Evolutionary conservation across 2,888 invertebrate genomes (phyloP).

Genomic region (Rhagophthalmus giganteus): DNA sequence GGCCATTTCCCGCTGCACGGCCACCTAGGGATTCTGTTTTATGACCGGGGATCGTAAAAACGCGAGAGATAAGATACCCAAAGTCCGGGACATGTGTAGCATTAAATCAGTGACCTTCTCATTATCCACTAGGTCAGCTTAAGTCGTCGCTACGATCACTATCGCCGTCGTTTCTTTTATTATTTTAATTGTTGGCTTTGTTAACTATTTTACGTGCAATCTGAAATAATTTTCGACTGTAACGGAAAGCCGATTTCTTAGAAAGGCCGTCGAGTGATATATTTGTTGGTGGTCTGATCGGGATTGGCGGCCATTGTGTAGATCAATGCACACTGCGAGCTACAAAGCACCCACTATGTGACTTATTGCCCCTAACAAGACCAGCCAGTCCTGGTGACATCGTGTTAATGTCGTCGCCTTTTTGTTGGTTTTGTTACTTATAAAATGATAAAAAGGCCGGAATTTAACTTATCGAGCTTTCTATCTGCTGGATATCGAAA

Average conservation of each 20-base stretch:
- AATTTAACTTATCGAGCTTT: neutral
- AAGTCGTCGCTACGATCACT: conserved; percentile 13
- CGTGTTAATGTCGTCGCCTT: conserved; percentile 25
- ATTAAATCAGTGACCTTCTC: conserved; percentile 34
- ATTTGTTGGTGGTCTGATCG: conserved; percentile 42
- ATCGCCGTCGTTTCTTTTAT: too few species aligned
- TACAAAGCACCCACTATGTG: conserved; percentile 43
- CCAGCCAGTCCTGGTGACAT: conserved; percentile 26
- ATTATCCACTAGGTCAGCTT: conserved; percentile 26
- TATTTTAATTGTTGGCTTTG: too few species aligned
- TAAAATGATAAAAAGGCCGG: neutral
- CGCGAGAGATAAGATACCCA: conserved; percentile 31
- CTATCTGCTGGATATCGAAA: neutral
- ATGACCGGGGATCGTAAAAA: conserved; percentile 33
- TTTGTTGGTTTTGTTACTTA: conserved; percentile 19
- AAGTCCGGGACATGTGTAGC: conserved; percentile 32
- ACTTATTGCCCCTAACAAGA: conserved; percentile 43
- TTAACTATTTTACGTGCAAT: too few species aligned
- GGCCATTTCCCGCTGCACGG: conserved; percentile 24
- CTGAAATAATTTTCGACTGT: too few species aligned
- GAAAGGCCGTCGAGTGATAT: conserved; percentile 35
- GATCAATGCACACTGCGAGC: conserved; percentile 44
- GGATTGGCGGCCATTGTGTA: conserved; percentile 48
- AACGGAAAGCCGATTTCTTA: conserved; percentile 12
- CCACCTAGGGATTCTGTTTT: conserved; percentile 32